Evolutionary conservation across 2,113 vertebrate species (phyloP).

Genomic region (Etheostoma cragini): DNA sequence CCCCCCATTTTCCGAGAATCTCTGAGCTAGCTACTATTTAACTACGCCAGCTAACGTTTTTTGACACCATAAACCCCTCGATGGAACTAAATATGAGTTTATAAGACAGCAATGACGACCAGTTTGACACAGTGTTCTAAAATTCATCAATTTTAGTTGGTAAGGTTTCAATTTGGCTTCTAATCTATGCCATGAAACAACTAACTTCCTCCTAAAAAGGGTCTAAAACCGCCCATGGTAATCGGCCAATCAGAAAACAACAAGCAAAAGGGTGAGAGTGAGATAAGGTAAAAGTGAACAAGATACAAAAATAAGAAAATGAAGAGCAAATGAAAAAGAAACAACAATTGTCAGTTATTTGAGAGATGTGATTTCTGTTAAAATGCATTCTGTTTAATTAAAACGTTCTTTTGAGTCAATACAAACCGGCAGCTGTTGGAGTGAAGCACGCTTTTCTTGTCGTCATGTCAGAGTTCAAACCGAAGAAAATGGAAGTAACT

Average conservation of each 20-base stretch:
- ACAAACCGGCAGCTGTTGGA: not conserved
- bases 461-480: constrained; percentile 5
- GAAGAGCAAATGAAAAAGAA: not conserved
- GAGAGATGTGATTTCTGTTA: not conserved
- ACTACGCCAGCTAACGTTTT: too few species aligned
- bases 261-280: not conserved
- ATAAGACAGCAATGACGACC: too few species aligned
- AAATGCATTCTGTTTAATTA: not conserved
- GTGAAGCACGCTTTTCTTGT: not conserved
- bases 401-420: not conserved
- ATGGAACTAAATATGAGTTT: too few species aligned
- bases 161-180: too few species aligned
- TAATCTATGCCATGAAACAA: too few species aligned
- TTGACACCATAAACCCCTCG: too few species aligned
- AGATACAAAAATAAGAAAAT: not conserved
- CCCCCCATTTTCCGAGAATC: too few species aligned
- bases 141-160: too few species aligned
- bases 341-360: not conserved
- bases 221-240: not conserved
- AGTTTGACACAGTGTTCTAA: too few species aligned
- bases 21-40: too few species aligned
- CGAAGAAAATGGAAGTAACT: not conserved
- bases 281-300: not conserved
- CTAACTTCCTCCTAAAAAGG: too few species aligned
- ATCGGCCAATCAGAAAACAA: not conserved